Evolutionary conservation across 2,888 invertebrate species (phyloP), one percentile per base, ranked within the genome.

Genomic region (Nemotelus nigrinus): DNA sequence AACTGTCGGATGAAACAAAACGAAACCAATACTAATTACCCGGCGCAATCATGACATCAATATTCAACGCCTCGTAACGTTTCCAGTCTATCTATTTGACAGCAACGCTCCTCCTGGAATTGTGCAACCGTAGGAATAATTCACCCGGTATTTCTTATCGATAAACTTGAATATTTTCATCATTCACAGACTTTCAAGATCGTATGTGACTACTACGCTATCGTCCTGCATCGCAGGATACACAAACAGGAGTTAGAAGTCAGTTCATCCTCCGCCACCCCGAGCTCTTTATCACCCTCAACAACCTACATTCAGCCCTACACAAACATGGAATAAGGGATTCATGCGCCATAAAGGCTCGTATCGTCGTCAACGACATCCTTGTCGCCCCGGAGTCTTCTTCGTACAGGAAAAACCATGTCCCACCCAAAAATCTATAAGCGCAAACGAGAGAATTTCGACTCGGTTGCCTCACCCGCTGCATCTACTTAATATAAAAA

Each of bases 391-490:
- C 25, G 41, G 8, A 55, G 70, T 55, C 55, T 53, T 55, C 70
- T 50, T 53, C 50, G 50, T 4, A 70, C 55, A 10, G 45, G 25
- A 50, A 58, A 72, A 74, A 63, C 50, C 70, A 70, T 70, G 74
- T 74, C 74, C 60, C 74, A 74, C 74, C 74, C 74, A 74, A 60
- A 58, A 58, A 60, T 72, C 72, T n/a, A 74, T 74, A 60, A 43
- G 44, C 58, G 58, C 72, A 58, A 45, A 57, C 60, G 44, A 72
- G 60, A 25, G 0, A 25, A 25, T 25, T 25, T 25, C 25, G 3
- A 44, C 72, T 45, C 25, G 48, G 25, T 50, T 39, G 50, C 8
- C 25, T 25, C 25, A 25, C 25, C 63, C n/a, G 50, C n/a, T 41
- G 41, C 41, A 68, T 48, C 50, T 41, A 25, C 25, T 41, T 45